Percentiles rank a stretch among this genome's conserved stretches.
Evolutionary conservation across 2,113 vertebrate species (phyloP).

Genomic region (Atractosteus spatula): DNA sequence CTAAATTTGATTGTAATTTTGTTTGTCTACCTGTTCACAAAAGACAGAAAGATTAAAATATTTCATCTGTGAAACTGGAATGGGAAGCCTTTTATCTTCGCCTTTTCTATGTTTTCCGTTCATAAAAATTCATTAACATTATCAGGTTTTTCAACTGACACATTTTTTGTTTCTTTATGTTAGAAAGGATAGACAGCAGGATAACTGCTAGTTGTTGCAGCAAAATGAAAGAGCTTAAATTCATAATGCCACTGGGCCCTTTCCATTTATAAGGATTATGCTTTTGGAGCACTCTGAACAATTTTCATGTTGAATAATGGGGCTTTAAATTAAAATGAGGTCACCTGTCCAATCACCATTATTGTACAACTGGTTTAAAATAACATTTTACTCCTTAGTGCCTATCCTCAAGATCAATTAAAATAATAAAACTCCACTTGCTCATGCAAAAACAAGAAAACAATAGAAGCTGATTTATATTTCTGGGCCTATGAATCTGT

Average conservation of each 20-base stretch:
- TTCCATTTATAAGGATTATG: slow-evolving; percentile 17
- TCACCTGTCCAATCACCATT: slow-evolving; percentile 18
- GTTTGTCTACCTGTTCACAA: neutral
- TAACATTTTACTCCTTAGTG: neutral
- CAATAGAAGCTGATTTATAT: neutral
- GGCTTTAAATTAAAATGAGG: slow-evolving; percentile 22
- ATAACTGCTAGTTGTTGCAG: neutral
- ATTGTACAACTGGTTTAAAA: neutral
- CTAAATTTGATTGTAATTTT: neutral
- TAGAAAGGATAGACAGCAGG: neutral
- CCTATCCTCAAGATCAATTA: neutral
- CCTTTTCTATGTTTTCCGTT: neutral
- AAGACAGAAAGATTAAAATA: neutral
- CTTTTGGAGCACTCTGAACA: slow-evolving; percentile 1
- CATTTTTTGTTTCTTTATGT: neutral
- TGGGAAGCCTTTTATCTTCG: neutral
- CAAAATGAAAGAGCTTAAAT: neutral
- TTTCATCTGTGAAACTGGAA: neutral
- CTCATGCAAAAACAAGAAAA: neutral
- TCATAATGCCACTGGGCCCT: neutral
- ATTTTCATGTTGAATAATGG: slow-evolving; percentile 22
- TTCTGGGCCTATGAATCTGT: neutral
- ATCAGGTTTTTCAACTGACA: neutral
- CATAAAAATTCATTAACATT: neutral
- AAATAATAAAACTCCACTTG: neutral